These are phyloP conservation scores for Crotalus tigris DNA, from an alignment of 2,113 vertebrate genomes.

Conservation along the genomic window DNA sequence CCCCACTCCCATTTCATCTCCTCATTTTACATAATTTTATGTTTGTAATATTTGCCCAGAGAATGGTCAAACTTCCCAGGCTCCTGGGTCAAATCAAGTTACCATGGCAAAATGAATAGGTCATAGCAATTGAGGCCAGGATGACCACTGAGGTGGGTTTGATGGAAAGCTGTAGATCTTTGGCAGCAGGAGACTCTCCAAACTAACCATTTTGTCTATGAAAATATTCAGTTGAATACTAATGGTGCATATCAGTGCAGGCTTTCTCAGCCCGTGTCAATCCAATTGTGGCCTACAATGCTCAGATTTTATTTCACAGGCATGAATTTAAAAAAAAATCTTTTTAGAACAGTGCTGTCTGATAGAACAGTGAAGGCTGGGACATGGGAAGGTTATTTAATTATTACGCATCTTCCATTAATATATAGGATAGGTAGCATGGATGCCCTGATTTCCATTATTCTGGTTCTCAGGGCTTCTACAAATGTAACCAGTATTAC, in stretches of 20 bases:
- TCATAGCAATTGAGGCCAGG: constrained; percentile 41
- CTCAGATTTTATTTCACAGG: not conserved
- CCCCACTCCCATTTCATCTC: constrained; percentile 54
- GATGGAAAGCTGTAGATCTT: constrained; percentile 54
- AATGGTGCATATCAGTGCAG: not conserved
- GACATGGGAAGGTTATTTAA: not conserved
- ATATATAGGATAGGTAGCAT: not conserved
- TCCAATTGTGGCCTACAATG: not conserved
- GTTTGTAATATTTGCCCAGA: constrained; percentile 69
- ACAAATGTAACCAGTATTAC: not conserved
- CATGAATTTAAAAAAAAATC: not conserved
- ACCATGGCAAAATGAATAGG: constrained; percentile 53
- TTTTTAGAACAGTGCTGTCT: not conserved
- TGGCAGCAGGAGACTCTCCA: constrained; percentile 25
- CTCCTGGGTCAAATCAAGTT: constrained; percentile 59
- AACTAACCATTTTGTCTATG: constrained; percentile 49
- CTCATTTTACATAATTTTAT: constrained; percentile 70
- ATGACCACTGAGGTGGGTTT: constrained; percentile 31
- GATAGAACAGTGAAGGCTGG: not conserved
- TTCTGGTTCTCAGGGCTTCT: not conserved
- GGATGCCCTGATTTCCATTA: not conserved
- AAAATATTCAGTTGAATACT: constrained; percentile 40
- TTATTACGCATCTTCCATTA: not conserved
- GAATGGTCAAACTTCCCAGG: constrained; percentile 61
- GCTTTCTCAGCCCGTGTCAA: not conserved